Evolutionary conservation across 2,888 invertebrate genomes (phyloP).

Genomic region (Acronicta aceris): DNA sequence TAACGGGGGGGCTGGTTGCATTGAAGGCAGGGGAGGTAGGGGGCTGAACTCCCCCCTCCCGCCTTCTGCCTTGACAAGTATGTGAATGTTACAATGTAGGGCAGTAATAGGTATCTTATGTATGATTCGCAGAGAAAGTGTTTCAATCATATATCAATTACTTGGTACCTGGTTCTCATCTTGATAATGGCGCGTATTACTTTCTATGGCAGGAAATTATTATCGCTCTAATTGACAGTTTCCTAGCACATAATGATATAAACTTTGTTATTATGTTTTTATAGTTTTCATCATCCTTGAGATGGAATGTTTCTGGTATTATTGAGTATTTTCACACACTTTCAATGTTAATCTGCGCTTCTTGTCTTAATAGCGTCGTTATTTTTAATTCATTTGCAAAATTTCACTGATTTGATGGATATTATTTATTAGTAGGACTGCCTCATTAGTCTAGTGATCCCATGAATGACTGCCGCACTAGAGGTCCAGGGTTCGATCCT

Average conservation of each 20-base stretch:
- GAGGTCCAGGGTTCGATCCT: no score
- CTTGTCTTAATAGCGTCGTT: no score
- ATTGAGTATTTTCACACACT: not conserved
- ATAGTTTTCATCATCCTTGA: not conserved
- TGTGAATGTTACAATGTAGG: not conserved
- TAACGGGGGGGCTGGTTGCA: no score
- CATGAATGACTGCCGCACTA: no score
- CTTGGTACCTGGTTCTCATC: conserved; percentile 18
- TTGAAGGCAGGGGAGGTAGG: no score
- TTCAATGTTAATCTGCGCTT: no score
- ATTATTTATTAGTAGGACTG: no score
- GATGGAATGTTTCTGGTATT: not conserved
- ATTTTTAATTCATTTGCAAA: no score
- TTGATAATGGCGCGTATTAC: conserved; percentile 31
- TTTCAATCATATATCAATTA: conserved; percentile 6
- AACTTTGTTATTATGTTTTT: conserved; percentile 1
- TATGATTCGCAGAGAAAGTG: conserved; percentile 30
- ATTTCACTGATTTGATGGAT: no score
- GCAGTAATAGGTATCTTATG: not conserved
- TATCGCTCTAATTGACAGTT: conserved; percentile 35
- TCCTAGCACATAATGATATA: not conserved
- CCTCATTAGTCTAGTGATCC: no score
- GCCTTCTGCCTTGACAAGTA: no score
- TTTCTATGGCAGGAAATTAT: conserved; percentile 47
- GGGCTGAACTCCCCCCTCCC: no score